Percentiles rank a stretch among this genome's conserved stretches.
Evolutionary conservation across 2,113 vertebrate species (phyloP).

Genomic region (Drymodes brunneopygia): DNA sequence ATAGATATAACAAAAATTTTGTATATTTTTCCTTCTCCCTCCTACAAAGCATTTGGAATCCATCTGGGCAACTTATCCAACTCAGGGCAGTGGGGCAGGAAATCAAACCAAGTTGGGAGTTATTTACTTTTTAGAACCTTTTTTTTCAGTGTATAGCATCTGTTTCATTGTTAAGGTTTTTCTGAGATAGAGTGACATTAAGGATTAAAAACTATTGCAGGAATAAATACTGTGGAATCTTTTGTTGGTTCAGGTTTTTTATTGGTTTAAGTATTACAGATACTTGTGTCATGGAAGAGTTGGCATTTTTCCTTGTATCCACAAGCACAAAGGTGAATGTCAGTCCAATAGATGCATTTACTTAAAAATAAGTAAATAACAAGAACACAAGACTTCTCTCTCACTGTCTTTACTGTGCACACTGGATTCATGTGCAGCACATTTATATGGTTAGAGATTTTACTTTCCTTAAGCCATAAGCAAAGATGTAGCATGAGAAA

Average conservation of each 20-base stretch:
- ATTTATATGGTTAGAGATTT: background rate
- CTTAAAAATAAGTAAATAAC: constrained; percentile 11
- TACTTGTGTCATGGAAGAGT: background rate
- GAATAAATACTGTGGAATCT: background rate
- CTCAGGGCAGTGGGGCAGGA: background rate
- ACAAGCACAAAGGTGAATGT: background rate
- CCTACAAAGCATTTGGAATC: background rate
- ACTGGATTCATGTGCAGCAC: background rate
- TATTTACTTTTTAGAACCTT: background rate
- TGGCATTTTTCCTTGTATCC: background rate
- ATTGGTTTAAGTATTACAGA: background rate
- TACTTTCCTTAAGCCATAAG: background rate
- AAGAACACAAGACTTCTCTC: background rate
- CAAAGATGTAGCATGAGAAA: background rate
- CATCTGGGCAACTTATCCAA: background rate
- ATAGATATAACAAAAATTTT: background rate
- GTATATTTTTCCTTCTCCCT: background rate
- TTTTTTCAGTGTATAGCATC: background rate
- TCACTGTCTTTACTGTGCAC: background rate
- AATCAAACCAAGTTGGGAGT: background rate
- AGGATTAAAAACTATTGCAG: background rate
- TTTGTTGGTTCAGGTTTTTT: background rate
- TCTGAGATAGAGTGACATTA: background rate
- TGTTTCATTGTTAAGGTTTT: background rate
- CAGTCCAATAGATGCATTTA: background rate